Evolutionary conservation across 2,113 vertebrate genomes (phyloP).

Genomic region (Ploceus nigricollis): DNA sequence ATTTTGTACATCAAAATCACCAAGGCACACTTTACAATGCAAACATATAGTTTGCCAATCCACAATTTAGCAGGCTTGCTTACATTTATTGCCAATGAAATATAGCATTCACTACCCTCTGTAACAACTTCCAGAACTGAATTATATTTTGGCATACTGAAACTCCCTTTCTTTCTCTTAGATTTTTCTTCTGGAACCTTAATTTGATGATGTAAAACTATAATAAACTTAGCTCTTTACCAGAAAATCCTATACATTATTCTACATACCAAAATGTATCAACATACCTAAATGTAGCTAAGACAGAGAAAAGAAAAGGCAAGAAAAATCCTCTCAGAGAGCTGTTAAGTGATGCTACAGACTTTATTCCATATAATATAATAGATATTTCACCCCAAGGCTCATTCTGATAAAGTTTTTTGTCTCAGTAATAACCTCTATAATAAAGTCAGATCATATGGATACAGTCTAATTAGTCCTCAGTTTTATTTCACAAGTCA

Average conservation of each 20-base stretch:
- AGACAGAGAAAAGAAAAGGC: background rate
- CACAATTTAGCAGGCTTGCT: background rate
- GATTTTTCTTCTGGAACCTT: background rate
- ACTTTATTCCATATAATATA: background rate
- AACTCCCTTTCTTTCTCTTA: background rate
- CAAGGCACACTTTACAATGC: background rate
- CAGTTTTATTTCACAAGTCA: background rate
- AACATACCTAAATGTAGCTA: background rate
- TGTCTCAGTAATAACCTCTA: background rate
- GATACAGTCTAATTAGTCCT: background rate
- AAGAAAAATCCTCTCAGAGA: background rate
- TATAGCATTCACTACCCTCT: background rate
- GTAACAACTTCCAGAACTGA: background rate
- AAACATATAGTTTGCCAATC: background rate
- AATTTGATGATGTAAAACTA: background rate
- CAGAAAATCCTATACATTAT: background rate
- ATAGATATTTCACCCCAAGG: background rate
- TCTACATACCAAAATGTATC: background rate
- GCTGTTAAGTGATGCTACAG: background rate
- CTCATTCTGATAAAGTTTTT: background rate
- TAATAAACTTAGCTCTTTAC: background rate
- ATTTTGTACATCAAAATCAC: background rate
- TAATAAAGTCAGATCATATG: background rate
- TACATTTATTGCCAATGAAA: background rate
- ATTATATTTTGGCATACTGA: background rate